Evolutionary conservation across 2,888 invertebrate genomes (phyloP).

Genomic region (Phyllotreta cruciferae): DNA sequence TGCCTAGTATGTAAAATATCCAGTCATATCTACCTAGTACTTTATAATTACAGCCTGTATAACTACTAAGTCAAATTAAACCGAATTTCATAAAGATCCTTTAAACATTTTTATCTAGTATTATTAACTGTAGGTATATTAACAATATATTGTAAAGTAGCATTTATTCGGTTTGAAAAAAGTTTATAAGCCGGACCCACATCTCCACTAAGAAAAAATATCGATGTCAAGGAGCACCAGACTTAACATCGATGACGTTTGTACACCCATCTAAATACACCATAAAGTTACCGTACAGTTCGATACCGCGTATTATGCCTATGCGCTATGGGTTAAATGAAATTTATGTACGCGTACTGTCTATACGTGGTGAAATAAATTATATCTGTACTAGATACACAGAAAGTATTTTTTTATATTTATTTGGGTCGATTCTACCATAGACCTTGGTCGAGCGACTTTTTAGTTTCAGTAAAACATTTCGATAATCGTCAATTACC

Average conservation of each 20-base stretch:
- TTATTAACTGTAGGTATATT: not conserved
- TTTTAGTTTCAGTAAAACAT: conserved; percentile 29
- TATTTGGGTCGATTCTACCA: conserved; percentile 46
- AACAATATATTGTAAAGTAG: not conserved
- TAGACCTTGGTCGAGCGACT: conserved; percentile 37
- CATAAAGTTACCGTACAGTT: conserved; percentile 12
- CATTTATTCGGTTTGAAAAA: conserved; percentile 27
- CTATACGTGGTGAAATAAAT: conserved; percentile 41
- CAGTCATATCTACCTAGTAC: too few relatives aligned
- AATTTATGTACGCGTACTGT: conserved; percentile 27
- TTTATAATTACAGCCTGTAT: too few relatives aligned
- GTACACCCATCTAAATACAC: conserved; percentile 42
- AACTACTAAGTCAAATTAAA: too few relatives aligned
- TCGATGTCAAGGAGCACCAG: conserved; percentile 47
- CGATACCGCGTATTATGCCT: conserved; percentile 20
- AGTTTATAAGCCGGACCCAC: conserved; percentile 37
- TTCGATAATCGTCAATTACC: not conserved
- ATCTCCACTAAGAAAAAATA: conserved; percentile 43
- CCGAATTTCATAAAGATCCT: too few relatives aligned
- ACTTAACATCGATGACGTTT: conserved; percentile 36
- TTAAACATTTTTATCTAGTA: too few relatives aligned
- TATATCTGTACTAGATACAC: conserved; percentile 40
- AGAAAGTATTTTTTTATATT: conserved; percentile 41
- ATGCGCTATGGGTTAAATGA: conserved; percentile 6
- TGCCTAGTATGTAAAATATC: too few relatives aligned